These are phyloP conservation scores for Lerema accius DNA, from an alignment of 1,140 invertebrate species.

Conservation along the genomic window DNA sequence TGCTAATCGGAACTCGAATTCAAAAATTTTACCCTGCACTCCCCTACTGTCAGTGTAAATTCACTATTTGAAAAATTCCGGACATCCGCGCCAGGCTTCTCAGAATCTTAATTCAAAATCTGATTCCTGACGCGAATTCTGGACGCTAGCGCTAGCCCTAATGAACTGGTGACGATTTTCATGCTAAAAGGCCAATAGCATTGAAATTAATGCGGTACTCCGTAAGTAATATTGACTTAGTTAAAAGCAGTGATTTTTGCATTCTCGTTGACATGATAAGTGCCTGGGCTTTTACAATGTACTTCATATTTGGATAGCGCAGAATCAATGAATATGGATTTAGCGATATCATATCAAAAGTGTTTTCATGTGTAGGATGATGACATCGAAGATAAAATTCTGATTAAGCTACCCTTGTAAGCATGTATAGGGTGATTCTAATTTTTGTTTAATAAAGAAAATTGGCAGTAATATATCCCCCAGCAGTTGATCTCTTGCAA, in stretches of 20 bases:
- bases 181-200: too few species aligned
- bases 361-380: constrained; percentile 49
- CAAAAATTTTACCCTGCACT: too few species aligned
- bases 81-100: too few species aligned
- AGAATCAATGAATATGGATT: constrained; percentile 51
- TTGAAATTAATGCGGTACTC: background rate
- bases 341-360: constrained; percentile 56
- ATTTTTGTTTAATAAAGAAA: background rate
- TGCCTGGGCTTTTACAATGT: constrained; percentile 36
- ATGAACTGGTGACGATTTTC: too few species aligned
- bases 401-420: constrained; percentile 44
- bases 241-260: constrained; percentile 47
- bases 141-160: too few species aligned
- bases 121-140: too few species aligned
- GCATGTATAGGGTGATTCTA: constrained; percentile 37
- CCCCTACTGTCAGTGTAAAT: too few species aligned
- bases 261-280: constrained; percentile 43
- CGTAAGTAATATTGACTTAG: constrained; percentile 34
- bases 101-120: too few species aligned
- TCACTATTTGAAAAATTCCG: too few species aligned
- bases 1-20: too few species aligned
- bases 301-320: constrained; percentile 38
- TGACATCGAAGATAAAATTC: constrained; percentile 58
- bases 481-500: too few species aligned
- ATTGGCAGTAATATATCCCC: too few species aligned